Percentiles rank a stretch among this genome's conserved stretches.
phyloP scores from a whole-genome alignment of 2,888 invertebrate genomes.

The Hydrotaea diabolus region DNA sequence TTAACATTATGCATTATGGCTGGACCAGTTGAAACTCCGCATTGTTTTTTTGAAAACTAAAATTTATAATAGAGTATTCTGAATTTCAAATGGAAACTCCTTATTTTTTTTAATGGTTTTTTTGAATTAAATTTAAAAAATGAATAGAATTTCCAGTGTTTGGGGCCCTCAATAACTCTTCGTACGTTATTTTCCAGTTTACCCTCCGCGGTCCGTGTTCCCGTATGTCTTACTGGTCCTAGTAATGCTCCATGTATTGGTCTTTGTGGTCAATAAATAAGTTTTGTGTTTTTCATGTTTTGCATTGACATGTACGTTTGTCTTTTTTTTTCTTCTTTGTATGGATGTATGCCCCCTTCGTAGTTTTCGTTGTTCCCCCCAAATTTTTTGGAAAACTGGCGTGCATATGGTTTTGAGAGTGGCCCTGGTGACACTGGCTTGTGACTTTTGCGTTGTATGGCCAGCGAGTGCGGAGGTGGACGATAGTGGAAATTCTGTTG shows the following conservation, averaged over 20 bases:
- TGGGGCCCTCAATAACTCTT: no score
- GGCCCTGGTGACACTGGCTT: not conserved
- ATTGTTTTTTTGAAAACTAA: no score
- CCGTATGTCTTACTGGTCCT: not conserved
- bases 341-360: no score
- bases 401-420: constrained; percentile 45
- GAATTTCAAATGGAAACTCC: no score
- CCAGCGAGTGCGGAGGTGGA: not conserved
- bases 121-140: no score
- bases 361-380: not conserved
- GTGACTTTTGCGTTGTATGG: not conserved
- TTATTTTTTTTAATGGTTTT: no score
- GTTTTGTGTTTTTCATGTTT: constrained; percentile 59
- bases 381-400: constrained; percentile 52
- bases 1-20: no score
- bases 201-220: not conserved
- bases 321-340: no score
- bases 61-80: no score
- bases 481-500: not conserved
- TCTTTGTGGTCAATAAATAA: constrained; percentile 67
- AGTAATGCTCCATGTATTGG: constrained; percentile 39
- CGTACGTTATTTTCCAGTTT: not conserved
- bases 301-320: not conserved
- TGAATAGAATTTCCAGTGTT: no score
- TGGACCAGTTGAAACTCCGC: no score